Conservation (phyloP, 1,140 invertebrate species). For the Drosophila simulans region DNA sequence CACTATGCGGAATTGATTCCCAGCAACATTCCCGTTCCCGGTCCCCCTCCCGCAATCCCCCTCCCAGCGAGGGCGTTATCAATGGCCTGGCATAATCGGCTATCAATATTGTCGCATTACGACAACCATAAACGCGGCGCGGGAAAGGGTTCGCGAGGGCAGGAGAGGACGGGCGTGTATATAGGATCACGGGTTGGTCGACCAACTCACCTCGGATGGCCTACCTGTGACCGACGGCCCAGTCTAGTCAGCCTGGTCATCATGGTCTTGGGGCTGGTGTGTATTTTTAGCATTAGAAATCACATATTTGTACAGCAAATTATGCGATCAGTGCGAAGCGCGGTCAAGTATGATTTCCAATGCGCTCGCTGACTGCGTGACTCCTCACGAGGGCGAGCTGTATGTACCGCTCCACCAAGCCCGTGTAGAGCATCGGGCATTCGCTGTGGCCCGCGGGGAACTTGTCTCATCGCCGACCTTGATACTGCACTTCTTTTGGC, state of each 20-base stretch:
- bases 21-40: background rate
- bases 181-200: constrained; percentile 31
- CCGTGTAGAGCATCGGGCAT: background rate
- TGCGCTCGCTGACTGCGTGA: background rate
- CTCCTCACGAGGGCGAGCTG: constrained; percentile 34
- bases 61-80: constrained; percentile 10
- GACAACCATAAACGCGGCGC: constrained; percentile 5
- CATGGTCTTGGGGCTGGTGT: constrained; percentile 22
- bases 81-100: constrained; percentile 16
- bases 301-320: constrained; percentile 57
- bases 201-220: constrained; percentile 16
- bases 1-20: constrained; percentile 30
- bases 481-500: constrained; percentile 1
- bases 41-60: background rate
- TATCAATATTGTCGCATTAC: constrained; percentile 39
- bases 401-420: constrained; percentile 5
- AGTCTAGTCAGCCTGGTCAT: constrained; percentile 1
- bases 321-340: constrained; percentile 54
- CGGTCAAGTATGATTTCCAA: constrained; percentile 13
- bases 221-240: constrained; percentile 36
- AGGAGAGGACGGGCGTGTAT: background rate
- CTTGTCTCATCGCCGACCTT: constrained; percentile 5
- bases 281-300: constrained; percentile 31
- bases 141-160: background rate
- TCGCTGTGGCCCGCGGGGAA: background rate